Evolutionary conservation across 2,888 invertebrate species (phyloP), one percentile per base, ranked within the genome.

Genomic region (Ligdia adustata): DNA sequence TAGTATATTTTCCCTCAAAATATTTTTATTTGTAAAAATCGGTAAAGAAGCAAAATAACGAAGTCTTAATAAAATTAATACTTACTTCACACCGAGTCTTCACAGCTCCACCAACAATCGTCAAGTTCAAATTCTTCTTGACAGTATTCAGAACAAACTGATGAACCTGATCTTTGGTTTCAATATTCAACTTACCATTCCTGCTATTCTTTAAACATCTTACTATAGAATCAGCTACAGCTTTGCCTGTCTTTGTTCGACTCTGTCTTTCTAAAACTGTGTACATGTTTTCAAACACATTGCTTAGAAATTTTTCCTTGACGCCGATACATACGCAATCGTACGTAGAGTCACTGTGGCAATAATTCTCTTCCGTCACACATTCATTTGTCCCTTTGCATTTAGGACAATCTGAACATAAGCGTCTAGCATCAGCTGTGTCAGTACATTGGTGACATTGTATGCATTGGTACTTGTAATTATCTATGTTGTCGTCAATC

Each of bases 251-350:
- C 1, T 55, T 53, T 1, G 76, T 75, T 28, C 74, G 73, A 1
- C 64, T 57, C 57, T 85, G 66, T 44, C 68, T 77, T 38, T 80
- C 84, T 27, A 89, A 59, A 3, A 84, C 72, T 0, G 79, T 81
- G 42, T 82, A 82, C 89, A 89, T 89, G 42, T 89, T 88, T 35
- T 88, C 88, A 40, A 90, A 84, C 0, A 90, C 81, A 52, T 90
- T 90, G 46, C 82, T 79, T 11, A 89, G 55, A 39, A 90, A 85
- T 45, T 75, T 84, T 7, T 76, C 64, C 55, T 89, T 89, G 0
- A 82, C 70, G 13, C 44, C 64, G 66, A 73, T 74, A 47, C 89
- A 90, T 1, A 88, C 72, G 52, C 89, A 90, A 33, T 79, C 81
- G 55, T 63, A 62, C 0, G 62, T 34, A n/a, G 59, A 60, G 49